A percentile compares a stretch with the other conserved stretches of the same genome.
Evolutionary conservation across 1,140 invertebrate species (phyloP).

Genomic region (Whitmania pigra): DNA sequence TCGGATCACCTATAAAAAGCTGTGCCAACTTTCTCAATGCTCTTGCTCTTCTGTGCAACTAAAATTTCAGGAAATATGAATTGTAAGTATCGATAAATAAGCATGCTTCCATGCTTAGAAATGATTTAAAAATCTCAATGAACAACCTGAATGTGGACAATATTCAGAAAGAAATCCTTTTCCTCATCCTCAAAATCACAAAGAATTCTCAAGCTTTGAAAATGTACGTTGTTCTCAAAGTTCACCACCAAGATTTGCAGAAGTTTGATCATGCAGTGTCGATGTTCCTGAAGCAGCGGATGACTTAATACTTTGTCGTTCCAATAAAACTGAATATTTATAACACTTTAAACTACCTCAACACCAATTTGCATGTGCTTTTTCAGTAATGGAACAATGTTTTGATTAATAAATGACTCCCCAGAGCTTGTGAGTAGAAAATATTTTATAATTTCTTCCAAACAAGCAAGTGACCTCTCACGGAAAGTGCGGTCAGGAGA

Average conservation of each 20-base stretch:
- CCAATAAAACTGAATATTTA: too few species aligned
- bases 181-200: slow-evolving; percentile 63
- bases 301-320: not conserved
- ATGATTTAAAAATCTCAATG: not conserved
- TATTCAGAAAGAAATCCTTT: slow-evolving; percentile 86
- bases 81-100: slow-evolving; percentile 5
- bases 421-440: not conserved
- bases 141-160: slow-evolving; percentile 56
- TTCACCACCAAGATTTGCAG: slow-evolving; percentile 54
- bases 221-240: slow-evolving; percentile 51
- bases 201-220: slow-evolving; percentile 58
- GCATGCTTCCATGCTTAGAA: too few species aligned
- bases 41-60: slow-evolving; percentile 64
- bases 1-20: slow-evolving; percentile 11
- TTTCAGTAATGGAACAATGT: not conserved
- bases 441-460: slow-evolving; percentile 4
- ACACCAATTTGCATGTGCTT: not conserved
- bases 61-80: slow-evolving; percentile 40
- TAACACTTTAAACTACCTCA: not conserved
- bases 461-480: slow-evolving; percentile 45
- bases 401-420: not conserved
- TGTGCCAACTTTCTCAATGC: slow-evolving; percentile 53
- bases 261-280: slow-evolving; percentile 62
- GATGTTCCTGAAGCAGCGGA: slow-evolving; percentile 37
- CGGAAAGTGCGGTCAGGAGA: slow-evolving; percentile 65